Evolutionary conservation across 2,113 vertebrate species (phyloP), one percentile per base, ranked within the genome.

Genomic region (Andinoacara biseriatus): DNA sequence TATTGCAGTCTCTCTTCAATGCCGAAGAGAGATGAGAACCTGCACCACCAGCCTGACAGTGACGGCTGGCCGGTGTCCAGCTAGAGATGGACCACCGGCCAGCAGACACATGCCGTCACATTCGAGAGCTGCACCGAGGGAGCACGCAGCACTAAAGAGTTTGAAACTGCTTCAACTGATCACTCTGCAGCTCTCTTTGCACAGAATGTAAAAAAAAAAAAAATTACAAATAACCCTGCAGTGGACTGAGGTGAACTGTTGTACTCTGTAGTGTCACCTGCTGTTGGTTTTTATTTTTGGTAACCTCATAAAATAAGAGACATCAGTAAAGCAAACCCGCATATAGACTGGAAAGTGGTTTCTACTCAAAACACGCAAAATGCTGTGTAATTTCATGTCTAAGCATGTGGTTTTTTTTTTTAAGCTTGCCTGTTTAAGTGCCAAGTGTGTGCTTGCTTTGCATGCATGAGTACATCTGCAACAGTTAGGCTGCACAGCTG

Each of bases 401-500:
- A 90, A 93, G 89, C 90, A 85, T 92, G 93, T 89, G 85, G n/a
- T n/a, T n/a, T n/a, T 88, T 93, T 92, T 88, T 92, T 93, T 90
- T 85, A 86, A 85, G 85, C 78, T 77, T 13, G 63, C 75, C 79
- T 81, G 74, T 91, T 87, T 81, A 87, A 84, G 89, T 88, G 85
- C 89, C 81, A 83, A 85, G 86, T 84, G 91, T 92, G 88, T 29
- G 84, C 86, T 88, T 82, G 91, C 86, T 93, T 86, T 90, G 90
- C 91, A 93, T 93, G 92, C 91, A 93, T 89, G 93, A 94, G 91
- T 93, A 93, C 86, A 93, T 91, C 91, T 92, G 88, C 91, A 92
- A 90, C 87, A 91, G 91, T 92, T 90, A 90, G 86, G 83, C 86
- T 87, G 85, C 86, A 90, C 91, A 94, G 92, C 90, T 94, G 93